A percentile compares a stretch with the other conserved stretches of the same genome.
phyloP scores from a whole-genome alignment of 2,888 invertebrate species.

The Isotomurus palustris region DNA sequence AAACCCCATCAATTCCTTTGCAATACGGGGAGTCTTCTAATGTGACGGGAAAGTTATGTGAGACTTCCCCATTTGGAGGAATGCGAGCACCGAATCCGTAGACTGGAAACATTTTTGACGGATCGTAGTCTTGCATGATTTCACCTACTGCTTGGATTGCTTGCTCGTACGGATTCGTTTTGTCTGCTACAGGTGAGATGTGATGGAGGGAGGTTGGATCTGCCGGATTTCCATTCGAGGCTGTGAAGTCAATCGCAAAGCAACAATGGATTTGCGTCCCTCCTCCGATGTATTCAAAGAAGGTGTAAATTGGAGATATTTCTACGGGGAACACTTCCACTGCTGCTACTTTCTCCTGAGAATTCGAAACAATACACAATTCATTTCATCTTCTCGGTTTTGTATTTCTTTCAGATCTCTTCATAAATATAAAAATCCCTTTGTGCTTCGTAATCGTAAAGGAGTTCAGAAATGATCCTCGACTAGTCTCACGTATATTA shows the following conservation, averaged over 20 bases:
- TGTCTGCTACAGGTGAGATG: slow-evolving; percentile 21
- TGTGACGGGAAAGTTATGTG: slow-evolving; percentile 54
- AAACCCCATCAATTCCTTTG: slow-evolving; percentile 50
- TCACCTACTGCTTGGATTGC: slow-evolving; percentile 48
- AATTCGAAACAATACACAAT: too few species aligned
- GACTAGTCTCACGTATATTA: too few species aligned
- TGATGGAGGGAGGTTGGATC: slow-evolving; percentile 35
- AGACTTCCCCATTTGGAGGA: slow-evolving; percentile 51
- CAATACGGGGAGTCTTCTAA: slow-evolving; percentile 55
- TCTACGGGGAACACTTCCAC: slow-evolving; percentile 24
- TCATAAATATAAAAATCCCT: too few species aligned
- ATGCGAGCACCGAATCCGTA: slow-evolving; percentile 47
- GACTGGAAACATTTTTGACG: slow-evolving; percentile 54
- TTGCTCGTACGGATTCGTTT: slow-evolving; percentile 39
- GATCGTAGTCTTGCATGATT: slow-evolving; percentile 53
- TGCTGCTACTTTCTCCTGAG: slow-evolving; percentile 27
- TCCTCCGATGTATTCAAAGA: slow-evolving; percentile 58
- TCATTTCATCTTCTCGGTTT: too few species aligned
- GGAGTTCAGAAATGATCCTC: too few species aligned
- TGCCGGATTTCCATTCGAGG: slow-evolving; percentile 30
- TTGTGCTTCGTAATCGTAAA: too few species aligned
- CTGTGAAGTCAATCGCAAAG: slow-evolving; percentile 54
- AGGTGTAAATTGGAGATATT: slow-evolving; percentile 50
- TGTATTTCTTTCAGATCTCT: too few species aligned
- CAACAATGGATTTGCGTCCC: slow-evolving; percentile 54